A percentile compares a stretch with the other conserved stretches of the same genome.
These are phyloP conservation scores for Helobdella robusta DNA, from an alignment of 2,888 invertebrate species.

Conservation along the genomic window DNA sequence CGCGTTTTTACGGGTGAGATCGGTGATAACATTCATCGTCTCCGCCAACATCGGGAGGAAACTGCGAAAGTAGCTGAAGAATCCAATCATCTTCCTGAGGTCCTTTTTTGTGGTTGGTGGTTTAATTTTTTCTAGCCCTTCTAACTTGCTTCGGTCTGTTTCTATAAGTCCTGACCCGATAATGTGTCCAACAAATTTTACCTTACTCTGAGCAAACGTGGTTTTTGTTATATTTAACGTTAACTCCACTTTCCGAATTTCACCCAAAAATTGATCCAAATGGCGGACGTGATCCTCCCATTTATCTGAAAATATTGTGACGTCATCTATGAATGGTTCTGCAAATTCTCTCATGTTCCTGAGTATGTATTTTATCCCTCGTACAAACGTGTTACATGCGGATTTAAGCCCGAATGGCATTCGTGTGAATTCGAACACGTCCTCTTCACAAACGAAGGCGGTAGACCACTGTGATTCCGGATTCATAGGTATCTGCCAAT, in stretches of 20 bases:
- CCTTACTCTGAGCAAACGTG: neutral
- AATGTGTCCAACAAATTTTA: neutral
- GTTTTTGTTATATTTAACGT: neutral
- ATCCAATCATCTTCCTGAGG: neutral
- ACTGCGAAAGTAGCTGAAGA: neutral
- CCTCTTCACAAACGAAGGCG: neutral
- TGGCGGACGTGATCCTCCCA: neutral
- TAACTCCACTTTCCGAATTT: neutral
- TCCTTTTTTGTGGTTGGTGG: neutral
- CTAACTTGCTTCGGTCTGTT: neutral
- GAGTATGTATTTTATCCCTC: neutral
- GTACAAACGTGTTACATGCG: neutral
- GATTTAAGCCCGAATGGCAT: conserved; percentile 2
- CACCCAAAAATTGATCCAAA: neutral
- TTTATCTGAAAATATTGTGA: neutral
- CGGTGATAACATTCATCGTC: neutral
- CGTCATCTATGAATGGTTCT: conserved; percentile 3
- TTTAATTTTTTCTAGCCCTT: neutral
- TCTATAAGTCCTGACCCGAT: neutral
- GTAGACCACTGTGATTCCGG: neutral
- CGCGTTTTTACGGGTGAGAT: too few species aligned
- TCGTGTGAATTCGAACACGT: neutral
- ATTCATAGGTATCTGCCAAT: conserved; percentile 12
- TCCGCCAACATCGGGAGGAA: neutral
- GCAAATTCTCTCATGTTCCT: neutral